Percentiles rank a stretch among this genome's conserved stretches.
These are phyloP conservation scores for Seira sanloemensis DNA, from an alignment of 2,888 invertebrate genomes.

Conservation along the genomic window DNA sequence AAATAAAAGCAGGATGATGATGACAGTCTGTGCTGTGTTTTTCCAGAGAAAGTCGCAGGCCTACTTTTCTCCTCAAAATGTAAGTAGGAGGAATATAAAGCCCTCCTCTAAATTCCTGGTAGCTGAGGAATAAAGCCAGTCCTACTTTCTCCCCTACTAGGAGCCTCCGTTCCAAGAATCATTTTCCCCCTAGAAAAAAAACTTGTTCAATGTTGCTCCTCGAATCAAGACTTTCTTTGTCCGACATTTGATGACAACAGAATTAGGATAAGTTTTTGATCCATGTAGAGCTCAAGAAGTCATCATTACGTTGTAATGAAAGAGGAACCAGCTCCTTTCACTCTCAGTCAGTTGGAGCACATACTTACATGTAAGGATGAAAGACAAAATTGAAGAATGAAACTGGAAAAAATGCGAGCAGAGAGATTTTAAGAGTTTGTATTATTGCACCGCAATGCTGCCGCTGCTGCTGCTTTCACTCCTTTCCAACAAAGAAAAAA, in stretches of 20 bases:
- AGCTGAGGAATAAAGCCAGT: not conserved
- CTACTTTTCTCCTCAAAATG: not conserved
- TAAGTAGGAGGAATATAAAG: not conserved
- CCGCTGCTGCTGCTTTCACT: too few species aligned
- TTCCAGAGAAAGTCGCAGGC: not conserved
- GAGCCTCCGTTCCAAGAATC: slow-evolving; percentile 40
- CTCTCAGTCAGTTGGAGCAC: too few species aligned
- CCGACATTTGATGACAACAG: not conserved
- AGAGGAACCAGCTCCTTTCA: too few species aligned
- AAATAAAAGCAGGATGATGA: not conserved
- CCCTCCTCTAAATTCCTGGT: too few species aligned
- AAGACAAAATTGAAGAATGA: too few species aligned
- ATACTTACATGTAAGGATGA: too few species aligned
- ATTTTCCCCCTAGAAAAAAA: slow-evolving; percentile 25
- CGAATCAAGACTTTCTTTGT: not conserved
- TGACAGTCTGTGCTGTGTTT: not conserved
- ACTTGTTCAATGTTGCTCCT: not conserved
- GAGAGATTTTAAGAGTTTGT: too few species aligned
- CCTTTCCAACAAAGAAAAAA: too few species aligned
- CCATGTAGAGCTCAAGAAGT: slow-evolving; percentile 42
- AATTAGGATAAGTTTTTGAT: slow-evolving; percentile 44
- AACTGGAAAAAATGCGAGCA: too few species aligned
- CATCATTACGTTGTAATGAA: slow-evolving; percentile 17
- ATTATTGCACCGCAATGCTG: too few species aligned
- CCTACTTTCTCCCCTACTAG: slow-evolving; percentile 13